phyloP scores from a whole-genome alignment of 2,888 invertebrate genomes.

The Drosophila ezoana region DNA sequence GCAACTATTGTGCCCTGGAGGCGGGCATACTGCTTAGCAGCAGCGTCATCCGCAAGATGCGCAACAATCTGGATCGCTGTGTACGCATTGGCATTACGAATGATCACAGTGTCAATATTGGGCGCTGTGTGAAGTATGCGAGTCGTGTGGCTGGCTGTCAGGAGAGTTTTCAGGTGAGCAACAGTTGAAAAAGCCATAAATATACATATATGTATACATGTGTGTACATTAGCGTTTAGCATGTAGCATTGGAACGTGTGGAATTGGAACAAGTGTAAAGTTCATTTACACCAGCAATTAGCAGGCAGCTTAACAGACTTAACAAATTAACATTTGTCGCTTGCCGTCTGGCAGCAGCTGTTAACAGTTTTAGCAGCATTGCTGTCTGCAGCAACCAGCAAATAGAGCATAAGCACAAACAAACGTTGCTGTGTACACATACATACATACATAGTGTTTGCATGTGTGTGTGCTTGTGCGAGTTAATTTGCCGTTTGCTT shows the following conservation, averaged over 20 bases:
- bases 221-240: too few relatives aligned
- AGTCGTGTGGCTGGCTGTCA: constrained; percentile 84
- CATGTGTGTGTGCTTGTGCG: constrained; percentile 13
- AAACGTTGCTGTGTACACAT: not conserved
- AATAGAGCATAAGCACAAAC: constrained; percentile 1
- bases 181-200: not conserved
- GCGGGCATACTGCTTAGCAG: constrained; percentile 95
- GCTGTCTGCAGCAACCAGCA: constrained; percentile 17
- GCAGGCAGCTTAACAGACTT: not conserved
- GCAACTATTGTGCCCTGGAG: constrained; percentile 87
- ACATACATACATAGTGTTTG: not conserved
- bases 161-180: constrained; percentile 85
- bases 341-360: constrained; percentile 10
- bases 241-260: not conserved
- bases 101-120: constrained; percentile 93
- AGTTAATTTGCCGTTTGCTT: constrained; percentile 62
- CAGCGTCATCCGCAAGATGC: constrained; percentile 92
- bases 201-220: too few relatives aligned
- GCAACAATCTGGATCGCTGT: constrained; percentile 94
- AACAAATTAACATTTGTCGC: constrained; percentile 64
- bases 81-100: constrained; percentile 93
- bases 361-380: constrained; percentile 33
- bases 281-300: constrained; percentile 13
- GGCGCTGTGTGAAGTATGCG: constrained; percentile 89
- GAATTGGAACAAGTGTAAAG: constrained; percentile 1